Evolutionary conservation across 2,888 invertebrate species (phyloP), one percentile per base, ranked within the genome.

Genomic region (Stomorhina lunata): DNA sequence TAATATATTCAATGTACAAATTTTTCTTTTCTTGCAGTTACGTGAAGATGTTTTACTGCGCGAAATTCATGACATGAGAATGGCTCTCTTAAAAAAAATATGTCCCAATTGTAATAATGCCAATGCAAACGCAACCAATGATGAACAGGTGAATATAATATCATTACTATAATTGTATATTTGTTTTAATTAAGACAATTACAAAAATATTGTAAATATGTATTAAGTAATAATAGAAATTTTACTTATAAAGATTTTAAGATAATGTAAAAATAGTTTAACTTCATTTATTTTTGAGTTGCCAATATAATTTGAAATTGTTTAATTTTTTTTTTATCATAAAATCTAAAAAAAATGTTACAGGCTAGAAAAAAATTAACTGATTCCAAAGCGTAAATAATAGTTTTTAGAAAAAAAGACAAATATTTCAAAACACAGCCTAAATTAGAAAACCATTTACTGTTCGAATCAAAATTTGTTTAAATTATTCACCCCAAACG

Each of bases 11-110:
- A 43, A 15, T 43, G 1, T n/a, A 15, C 15, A 6, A 12, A 12
- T 25, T 40, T 25, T 61, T n/a, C 43, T 4, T 25, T n/a, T 12
- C 17, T 85, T 85, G 10, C 91, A 96, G 96, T 92, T 94, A 90
- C 94, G 95, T 87, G 95, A 96, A 84, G 95, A 96, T 87, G 94
- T 94, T 25, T 92, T 97, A 66, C 93, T 95, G 87, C 94, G 94
- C 72, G 96, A 97, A 91, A 92, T 97, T 75, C 94, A 95, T 72
- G 93, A 94, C 80, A 95, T 96, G 84, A 93, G 96, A 84, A 93
- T 95, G 90, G 95, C 95, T 68, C 92, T 97, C 83, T 92, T 94
- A 85, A 90, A 90, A 73, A 91, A 90, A 85, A 89, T 88, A 69
- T 94, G 94, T 87, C 94, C 94, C 87, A 93, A 93, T 86, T 95